phyloP scores from a whole-genome alignment of 1,140 invertebrate genomes.

The Caenorhabditis tropicalis region DNA sequence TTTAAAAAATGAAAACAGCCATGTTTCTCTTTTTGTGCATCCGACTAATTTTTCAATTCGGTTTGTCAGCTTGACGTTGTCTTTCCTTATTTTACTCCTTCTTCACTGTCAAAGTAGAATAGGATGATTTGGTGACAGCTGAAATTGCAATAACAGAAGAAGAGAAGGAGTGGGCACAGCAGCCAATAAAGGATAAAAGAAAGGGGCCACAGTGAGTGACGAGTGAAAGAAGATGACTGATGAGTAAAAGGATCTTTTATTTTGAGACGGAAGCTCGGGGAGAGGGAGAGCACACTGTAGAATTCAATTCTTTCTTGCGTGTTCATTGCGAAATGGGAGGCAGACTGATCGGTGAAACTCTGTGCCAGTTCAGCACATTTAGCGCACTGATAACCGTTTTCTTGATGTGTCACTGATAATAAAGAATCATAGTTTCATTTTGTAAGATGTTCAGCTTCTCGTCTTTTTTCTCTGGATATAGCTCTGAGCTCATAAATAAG shows the following conservation, averaged over 20 bases:
- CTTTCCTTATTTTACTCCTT: background rate
- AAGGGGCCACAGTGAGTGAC: conserved; percentile 38
- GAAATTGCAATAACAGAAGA: conserved; percentile 44
- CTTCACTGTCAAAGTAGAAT: conserved; percentile 35
- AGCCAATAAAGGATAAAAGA: conserved; percentile 43
- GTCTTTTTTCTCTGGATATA: too few species aligned
- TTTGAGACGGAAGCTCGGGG: background rate
- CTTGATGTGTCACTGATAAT: background rate
- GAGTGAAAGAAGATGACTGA: conserved; percentile 44
- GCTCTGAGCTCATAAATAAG: too few species aligned
- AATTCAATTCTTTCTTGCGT: background rate
- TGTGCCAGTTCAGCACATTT: background rate
- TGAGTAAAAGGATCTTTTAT: conserved; percentile 23
- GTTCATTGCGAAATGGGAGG: background rate
- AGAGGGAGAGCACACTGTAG: background rate
- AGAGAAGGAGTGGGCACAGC: background rate
- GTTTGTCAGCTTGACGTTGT: conserved; percentile 26
- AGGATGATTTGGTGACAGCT: conserved; percentile 39
- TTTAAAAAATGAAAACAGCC: background rate
- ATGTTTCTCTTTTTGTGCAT: background rate
- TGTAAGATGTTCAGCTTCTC: too few species aligned
- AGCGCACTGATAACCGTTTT: background rate
- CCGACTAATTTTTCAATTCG: conserved; percentile 5
- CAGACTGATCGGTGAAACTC: conserved; percentile 1
- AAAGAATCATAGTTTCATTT: background rate